Evolutionary conservation across 2,113 vertebrate genomes (phyloP).

Genomic region (Lepus europaeus): DNA sequence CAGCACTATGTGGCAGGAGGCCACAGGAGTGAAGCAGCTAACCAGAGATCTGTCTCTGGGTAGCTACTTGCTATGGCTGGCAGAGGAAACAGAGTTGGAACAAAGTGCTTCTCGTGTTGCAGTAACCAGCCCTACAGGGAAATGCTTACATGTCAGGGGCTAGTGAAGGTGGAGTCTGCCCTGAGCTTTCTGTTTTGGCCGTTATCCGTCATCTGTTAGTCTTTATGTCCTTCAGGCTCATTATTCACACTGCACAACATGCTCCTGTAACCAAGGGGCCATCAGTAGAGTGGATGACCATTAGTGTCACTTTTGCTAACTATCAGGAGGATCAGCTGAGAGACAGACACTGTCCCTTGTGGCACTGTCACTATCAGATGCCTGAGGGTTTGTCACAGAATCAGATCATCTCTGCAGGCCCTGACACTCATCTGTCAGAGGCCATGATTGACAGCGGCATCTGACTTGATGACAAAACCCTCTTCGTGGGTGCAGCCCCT

Average conservation of each 20-base stretch:
- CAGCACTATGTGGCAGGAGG: background rate
- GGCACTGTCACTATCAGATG: background rate
- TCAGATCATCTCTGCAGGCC: background rate
- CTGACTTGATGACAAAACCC: background rate
- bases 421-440: background rate
- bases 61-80: background rate
- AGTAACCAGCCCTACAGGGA: background rate
- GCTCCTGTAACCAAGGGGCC: background rate
- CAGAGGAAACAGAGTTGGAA: background rate
- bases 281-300: background rate
- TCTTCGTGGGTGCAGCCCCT: background rate
- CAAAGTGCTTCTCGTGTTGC: background rate
- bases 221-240: background rate
- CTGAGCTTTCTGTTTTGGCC: background rate
- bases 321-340: conserved; percentile 35
- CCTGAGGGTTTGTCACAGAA: background rate
- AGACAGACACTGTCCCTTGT: background rate
- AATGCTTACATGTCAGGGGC: background rate
- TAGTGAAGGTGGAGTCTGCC: background rate
- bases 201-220: background rate
- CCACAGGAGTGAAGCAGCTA: background rate
- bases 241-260: background rate
- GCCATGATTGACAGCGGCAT: no score
- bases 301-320: conserved; percentile 4
- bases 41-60: background rate